Conservation (phyloP, 2,888 invertebrate genomes). For the Hypsopygia costalis region DNA sequence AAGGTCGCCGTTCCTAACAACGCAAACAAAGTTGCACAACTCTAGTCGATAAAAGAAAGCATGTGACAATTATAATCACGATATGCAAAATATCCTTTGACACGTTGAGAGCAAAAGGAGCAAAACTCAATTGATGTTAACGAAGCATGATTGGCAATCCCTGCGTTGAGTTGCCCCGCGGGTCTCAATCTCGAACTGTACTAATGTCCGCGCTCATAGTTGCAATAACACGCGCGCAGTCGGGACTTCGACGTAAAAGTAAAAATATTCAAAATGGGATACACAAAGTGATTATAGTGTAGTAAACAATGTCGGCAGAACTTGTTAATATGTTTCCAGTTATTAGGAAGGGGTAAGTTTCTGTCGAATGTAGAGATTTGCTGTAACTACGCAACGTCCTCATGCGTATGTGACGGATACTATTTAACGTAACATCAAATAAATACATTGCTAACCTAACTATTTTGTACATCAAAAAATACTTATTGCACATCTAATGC, state of each 20-base stretch:
- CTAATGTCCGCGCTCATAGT: slow-evolving; percentile 3
- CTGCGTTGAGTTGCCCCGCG: slow-evolving; percentile 36
- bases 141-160: slow-evolving; percentile 37
- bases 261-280: background rate
- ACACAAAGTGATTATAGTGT: no score
- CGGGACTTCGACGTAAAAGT: background rate
- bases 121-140: slow-evolving; percentile 25
- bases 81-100: slow-evolving; percentile 11
- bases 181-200: slow-evolving; percentile 27
- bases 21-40: no score
- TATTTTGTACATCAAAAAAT: no score
- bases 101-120: slow-evolving; percentile 18
- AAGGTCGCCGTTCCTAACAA: no score
- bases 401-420: no score
- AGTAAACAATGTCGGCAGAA: no score
- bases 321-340: background rate
- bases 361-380: no score
- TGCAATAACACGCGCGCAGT: background rate
- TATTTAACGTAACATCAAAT: no score
- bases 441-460: no score
- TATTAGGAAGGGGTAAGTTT: background rate
- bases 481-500: no score
- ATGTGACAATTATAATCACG: slow-evolving; percentile 1
- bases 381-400: no score
- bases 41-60: background rate